phyloP scores from a whole-genome alignment of 2,113 vertebrate genomes.

The Elgaria multicarinata region DNA sequence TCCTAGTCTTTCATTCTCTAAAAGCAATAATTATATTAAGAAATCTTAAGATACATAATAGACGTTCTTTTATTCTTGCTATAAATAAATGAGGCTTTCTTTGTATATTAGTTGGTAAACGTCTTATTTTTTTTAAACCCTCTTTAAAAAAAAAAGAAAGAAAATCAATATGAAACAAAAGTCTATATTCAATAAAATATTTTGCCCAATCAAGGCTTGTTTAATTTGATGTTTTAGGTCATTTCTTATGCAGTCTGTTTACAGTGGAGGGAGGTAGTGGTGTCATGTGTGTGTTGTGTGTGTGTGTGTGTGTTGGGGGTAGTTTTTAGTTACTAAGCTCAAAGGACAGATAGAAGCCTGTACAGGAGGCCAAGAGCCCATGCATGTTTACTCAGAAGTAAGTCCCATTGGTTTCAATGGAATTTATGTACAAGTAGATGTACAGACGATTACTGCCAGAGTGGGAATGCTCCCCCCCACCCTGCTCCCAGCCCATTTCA shows the following conservation, averaged over 20 bases:
- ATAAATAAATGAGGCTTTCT: slow-evolving; percentile 48
- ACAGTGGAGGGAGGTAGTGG: accelerated
- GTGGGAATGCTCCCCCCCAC: neutral
- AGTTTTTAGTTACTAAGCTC: neutral
- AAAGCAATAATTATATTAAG: slow-evolving; percentile 22
- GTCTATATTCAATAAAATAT: slow-evolving; percentile 58
- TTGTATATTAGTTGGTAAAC: slow-evolving; percentile 52
- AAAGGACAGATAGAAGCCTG: neutral
- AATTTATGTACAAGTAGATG: neutral
- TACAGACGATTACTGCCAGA: neutral
- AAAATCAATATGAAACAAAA: slow-evolving; percentile 41
- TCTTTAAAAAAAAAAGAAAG: too few relatives aligned
- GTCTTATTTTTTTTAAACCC: neutral
- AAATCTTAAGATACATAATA: neutral
- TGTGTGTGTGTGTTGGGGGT: neutral
- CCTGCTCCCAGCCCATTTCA: neutral
- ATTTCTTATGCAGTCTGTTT: accelerated
- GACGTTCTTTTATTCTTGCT: slow-evolving; percentile 30
- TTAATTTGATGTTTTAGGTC: slow-evolving; percentile 1
- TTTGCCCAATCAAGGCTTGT: slow-evolving; percentile 40
- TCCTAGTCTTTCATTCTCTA: neutral
- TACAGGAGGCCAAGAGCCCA: neutral
- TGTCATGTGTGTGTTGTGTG: neutral
- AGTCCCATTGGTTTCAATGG: neutral
- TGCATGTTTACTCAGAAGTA: neutral